Evolutionary conservation across 1,140 invertebrate species (phyloP), one percentile per base, ranked within the genome.

Genomic region (Lepidostoma basale): DNA sequence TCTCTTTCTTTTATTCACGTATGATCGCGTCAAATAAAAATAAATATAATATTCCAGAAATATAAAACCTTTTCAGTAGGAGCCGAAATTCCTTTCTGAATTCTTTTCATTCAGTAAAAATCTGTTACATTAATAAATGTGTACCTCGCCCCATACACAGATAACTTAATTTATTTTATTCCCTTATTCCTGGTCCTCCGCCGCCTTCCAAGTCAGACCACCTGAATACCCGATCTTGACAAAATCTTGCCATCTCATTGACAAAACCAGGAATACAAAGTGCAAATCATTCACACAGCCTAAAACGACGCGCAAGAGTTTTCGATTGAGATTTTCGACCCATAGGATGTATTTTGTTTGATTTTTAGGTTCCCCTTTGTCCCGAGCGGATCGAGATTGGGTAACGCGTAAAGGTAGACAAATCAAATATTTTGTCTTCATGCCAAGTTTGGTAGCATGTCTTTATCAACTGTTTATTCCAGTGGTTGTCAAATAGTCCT

Each of bases 391-490:
- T 22, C 16, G 22, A 22, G 22, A 8, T 5, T 10, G 22, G 45
- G 22, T 28, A 59, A 52, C 52, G 49, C 58, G 49, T 62, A 44
- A 56, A 68, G 39, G 56, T 44, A 30, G 28, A 62, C 52, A 62
- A 68, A 68, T 68, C 66, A 68, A 68, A 68, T 68, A 68, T 68
- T 68, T 68, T 68, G 66, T 62, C 56, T 68, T 68, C 56, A 68
- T 58, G 66, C 66, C 66, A 62, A 62, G 62, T 68, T 68, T 68
- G 66, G 65, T 67, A 59, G 28, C 64, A 52, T 28, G 14, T 56
- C 18, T 49, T 23, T 49, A 23, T 22, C 12, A 25, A n/a, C 20
- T 2, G 42, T 8, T 16, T 16, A 1, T 14, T 2, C 2, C 42
- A 20, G 42, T 10, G 18, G 10, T 20, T 45, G 8, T 16, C 10